These are phyloP conservation scores for Ramphastos sulfuratus DNA, from an alignment of 2,113 vertebrate genomes.

Conservation along the genomic window DNA sequence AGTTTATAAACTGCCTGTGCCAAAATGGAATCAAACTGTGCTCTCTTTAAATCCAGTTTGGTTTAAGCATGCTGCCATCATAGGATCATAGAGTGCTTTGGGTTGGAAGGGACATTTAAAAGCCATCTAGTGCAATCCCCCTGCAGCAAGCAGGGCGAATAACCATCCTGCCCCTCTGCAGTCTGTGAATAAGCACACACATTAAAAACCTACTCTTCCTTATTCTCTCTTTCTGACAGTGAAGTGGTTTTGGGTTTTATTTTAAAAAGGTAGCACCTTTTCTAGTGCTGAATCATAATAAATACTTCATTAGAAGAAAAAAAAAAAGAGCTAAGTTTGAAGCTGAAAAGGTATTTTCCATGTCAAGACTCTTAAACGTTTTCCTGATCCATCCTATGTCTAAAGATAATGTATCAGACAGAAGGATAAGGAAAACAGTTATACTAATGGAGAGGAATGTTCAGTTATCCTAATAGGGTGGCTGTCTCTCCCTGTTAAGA, in stretches of 20 bases:
- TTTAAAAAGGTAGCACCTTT: no score
- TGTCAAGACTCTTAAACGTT: slow-evolving; percentile 8
- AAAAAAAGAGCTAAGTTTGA: background rate
- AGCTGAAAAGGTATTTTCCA: background rate
- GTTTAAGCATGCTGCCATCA: background rate
- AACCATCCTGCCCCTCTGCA: background rate
- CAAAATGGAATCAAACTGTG: background rate
- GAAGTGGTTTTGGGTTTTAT: no score
- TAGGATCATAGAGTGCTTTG: background rate
- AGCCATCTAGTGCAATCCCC: background rate
- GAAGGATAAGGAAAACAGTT: background rate
- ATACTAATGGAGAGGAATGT: background rate
- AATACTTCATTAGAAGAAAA: background rate
- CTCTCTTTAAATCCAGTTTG: background rate
- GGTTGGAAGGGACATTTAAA: background rate
- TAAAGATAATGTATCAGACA: no score
- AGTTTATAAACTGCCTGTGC: background rate
- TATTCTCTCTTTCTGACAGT: background rate
- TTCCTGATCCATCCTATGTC: background rate
- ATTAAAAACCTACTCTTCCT: background rate
- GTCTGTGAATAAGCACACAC: background rate
- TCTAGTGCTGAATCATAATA: slow-evolving; percentile 10
- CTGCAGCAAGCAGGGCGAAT: background rate
- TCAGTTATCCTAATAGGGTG: background rate
- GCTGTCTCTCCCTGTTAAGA: background rate